A percentile compares a stretch with the other conserved stretches of the same genome.
phyloP scores from a whole-genome alignment of 2,888 invertebrate species.

The Gortyna flavago region DNA sequence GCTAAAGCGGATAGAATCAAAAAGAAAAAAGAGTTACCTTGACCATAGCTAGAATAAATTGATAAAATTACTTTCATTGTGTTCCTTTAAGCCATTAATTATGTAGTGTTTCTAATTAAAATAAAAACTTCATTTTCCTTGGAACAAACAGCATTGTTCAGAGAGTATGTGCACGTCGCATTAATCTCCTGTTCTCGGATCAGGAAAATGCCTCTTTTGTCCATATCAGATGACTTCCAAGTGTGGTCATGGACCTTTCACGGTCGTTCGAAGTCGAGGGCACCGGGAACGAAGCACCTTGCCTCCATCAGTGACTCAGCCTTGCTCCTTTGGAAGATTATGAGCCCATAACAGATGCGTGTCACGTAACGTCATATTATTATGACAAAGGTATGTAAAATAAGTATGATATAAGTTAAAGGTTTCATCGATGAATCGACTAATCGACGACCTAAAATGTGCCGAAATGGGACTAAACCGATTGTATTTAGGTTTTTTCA shows the following conservation, averaged over 20 bases:
- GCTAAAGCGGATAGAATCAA: background rate
- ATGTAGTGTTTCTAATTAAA: slow-evolving; percentile 7
- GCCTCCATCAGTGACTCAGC: slow-evolving; percentile 69
- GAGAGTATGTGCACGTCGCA: slow-evolving; percentile 26
- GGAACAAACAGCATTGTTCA: slow-evolving; percentile 16
- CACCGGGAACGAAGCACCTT: slow-evolving; percentile 67
- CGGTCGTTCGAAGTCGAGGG: slow-evolving; percentile 79
- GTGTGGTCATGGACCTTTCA: slow-evolving; percentile 75
- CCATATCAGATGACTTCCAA: slow-evolving; percentile 69
- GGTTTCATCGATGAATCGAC: background rate
- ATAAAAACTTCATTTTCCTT: slow-evolving; percentile 38
- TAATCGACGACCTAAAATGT: background rate
- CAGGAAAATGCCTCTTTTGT: slow-evolving; percentile 70
- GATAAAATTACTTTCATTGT: background rate
- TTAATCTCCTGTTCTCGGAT: slow-evolving; percentile 54
- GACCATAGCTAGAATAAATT: slow-evolving; percentile 1
- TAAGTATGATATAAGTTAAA: background rate
- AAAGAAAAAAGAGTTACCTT: background rate
- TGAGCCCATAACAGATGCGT: slow-evolving; percentile 66
- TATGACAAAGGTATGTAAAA: slow-evolving; percentile 29
- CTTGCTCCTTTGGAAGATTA: slow-evolving; percentile 72
- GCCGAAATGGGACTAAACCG: too few species aligned
- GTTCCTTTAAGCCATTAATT: background rate
- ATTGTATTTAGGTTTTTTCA: background rate
- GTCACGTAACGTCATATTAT: slow-evolving; percentile 69